Evolutionary conservation across 2,113 vertebrate species (phyloP), one percentile per base, ranked within the genome.

Genomic region (Neolamprologus devosi): DNA sequence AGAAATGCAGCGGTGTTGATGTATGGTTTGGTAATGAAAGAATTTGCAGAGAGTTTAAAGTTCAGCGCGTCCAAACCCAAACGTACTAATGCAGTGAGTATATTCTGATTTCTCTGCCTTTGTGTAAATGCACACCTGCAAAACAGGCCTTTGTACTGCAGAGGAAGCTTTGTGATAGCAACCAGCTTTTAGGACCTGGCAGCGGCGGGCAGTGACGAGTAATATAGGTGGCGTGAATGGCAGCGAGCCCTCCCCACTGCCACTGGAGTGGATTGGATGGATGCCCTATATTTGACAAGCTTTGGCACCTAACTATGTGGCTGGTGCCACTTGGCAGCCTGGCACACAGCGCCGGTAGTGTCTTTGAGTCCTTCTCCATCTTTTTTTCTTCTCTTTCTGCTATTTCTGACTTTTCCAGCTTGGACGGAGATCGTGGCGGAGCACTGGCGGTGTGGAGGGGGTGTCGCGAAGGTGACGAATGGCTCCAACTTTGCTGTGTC

Each of bases 211-310:
- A 2, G 54, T n/a, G 80, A 78, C 11, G 3, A 40, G 70, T 87
- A 73, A 68, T 85, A 86, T 68, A 88, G 82, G 37, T 87, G 81
- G 87, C 30, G 8, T 63, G 58, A 91, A 79, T 86, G 86, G 84
- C 87, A 92, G 83, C 49, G 73, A 58, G 73, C 63, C 75, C 65
- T 73, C 84, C 12, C 82, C 81, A 78, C 84, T 57, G 79, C 79
- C 55, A 47, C 86, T 86, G 88, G 85, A 92, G 88, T 82, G 87
- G 85, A 87, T 88, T 94, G 92, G 93, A 92, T 19, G 26, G 73
- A 16, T 47, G 91, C 89, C 89, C 79, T 14, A 13, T 89, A 81
- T 93, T 93, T 93, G 91, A 95, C 94, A 90, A 92, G 88, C 80
- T 87, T 89, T 93, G 93, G 92, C 90, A 82, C 26, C 75, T 80